phyloP scores from a whole-genome alignment of 2,888 invertebrate species.

The Xestobium rufovillosum region DNA sequence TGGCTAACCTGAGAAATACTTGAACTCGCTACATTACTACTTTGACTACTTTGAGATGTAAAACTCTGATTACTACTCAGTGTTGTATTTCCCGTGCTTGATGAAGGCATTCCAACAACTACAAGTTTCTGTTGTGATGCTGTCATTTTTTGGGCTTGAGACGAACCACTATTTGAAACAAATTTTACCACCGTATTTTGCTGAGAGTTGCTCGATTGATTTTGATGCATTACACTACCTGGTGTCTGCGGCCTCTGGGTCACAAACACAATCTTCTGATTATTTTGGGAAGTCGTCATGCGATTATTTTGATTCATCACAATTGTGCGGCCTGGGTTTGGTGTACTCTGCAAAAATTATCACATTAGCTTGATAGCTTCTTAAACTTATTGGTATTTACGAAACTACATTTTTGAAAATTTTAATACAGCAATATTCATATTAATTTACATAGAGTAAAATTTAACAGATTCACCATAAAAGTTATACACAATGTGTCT shows the following conservation, averaged over 20 bases:
- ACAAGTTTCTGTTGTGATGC: slow-evolving; percentile 46
- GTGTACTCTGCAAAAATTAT: slow-evolving; percentile 21
- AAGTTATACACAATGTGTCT: too few species aligned
- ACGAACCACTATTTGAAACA: slow-evolving; percentile 35
- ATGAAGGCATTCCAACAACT: slow-evolving; percentile 44
- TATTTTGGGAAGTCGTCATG: slow-evolving; percentile 32
- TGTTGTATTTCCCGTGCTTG: slow-evolving; percentile 29
- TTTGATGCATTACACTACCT: slow-evolving; percentile 26
- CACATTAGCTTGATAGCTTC: too few species aligned
- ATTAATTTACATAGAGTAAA: too few species aligned
- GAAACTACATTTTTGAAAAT: too few species aligned
- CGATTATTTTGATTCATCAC: slow-evolving; percentile 45
- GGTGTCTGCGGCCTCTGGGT: slow-evolving; percentile 44
- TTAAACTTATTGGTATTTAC: too few species aligned
- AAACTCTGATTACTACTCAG: slow-evolving; percentile 8
- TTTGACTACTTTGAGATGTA: slow-evolving; percentile 19
- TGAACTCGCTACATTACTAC: slow-evolving; percentile 10
- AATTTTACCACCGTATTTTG: slow-evolving; percentile 42
- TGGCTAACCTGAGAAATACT: slow-evolving; percentile 17
- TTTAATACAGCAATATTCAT: too few species aligned
- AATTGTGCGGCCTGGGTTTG: slow-evolving; percentile 42
- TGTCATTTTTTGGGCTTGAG: slow-evolving; percentile 32
- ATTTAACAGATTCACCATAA: too few species aligned
- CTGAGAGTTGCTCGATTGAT: slow-evolving; percentile 25
- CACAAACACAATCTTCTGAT: slow-evolving; percentile 48